Evolutionary conservation across 2,797 vertebrate species (phyloP), one percentile per base, ranked within the genome.

Genomic region (Hyperoplus immaculatus): DNA sequence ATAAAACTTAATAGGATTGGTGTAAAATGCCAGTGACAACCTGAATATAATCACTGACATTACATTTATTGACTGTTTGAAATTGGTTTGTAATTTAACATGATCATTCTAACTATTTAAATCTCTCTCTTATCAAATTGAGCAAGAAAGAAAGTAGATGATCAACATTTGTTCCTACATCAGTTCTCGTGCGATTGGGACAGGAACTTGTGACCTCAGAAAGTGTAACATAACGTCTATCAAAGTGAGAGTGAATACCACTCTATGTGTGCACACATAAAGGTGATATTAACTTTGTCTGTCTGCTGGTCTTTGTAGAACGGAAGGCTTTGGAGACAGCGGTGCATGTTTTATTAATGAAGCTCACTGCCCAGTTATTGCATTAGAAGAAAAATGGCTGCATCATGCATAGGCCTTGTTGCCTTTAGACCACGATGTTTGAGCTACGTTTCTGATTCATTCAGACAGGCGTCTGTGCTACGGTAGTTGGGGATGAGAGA

Each of bases 291-390:
- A 63, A 46, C 39, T 45, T 36, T 67, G 63, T 29, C 47, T 36
- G 70, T 18, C 71, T 58, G 45, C 36, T 56, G 64, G 53, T 10
- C 55, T 45, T 53, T 4, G 47, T 71, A 47, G 63, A 63, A 47
- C 51, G 64, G 75, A 81, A 36, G 60, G 69, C 76, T 69, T 51
- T 58, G 66, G 64, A 90, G 83, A 88, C 87, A 16, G 71, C 3
- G 7, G 7, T 41, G 14, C 70, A 85, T 89, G 69, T 89, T 89
- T 92, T 89, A 87, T 91, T 91, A 49, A 91, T 89, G 54, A 71
- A 62, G 29, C 53, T 78, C 72, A n/a, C 55, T 68, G 80, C 36
- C 55, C 77, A 59, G 57, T 84, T 81, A 75, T 53, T 64, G 56
- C 65, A 73, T 86, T 64, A 79, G 75, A 84, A 43, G 65, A 74